phyloP scores from a whole-genome alignment of 2,797 vertebrate species.

The Fundulus diaphanus region DNA sequence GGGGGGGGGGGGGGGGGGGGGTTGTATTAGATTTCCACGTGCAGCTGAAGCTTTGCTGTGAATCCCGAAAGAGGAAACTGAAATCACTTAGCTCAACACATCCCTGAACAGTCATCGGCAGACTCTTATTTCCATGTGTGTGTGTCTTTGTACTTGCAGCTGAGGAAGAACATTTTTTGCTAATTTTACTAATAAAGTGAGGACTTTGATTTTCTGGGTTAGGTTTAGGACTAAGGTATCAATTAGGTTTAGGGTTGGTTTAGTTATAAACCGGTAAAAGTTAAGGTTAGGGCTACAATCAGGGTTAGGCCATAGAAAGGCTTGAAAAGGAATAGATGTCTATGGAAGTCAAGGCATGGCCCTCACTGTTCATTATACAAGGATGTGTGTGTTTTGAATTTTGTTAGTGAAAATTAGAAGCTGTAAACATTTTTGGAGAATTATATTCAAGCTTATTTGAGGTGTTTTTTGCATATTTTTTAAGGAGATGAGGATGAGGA shows the following conservation, averaged over 20 bases:
- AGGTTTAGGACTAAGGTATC: too few species aligned
- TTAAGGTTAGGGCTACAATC: too few species aligned
- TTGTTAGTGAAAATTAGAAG: background rate
- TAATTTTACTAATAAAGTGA: too few species aligned
- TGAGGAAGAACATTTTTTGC: too few species aligned
- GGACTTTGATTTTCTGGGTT: too few species aligned
- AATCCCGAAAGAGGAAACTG: slow-evolving; percentile 14
- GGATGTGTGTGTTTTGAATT: background rate
- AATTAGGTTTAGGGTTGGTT: too few species aligned
- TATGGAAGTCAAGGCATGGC: too few species aligned
- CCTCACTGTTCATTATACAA: too few species aligned
- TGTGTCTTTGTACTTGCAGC: background rate
- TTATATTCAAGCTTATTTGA: background rate
- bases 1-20: too few species aligned
- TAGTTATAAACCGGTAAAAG: too few species aligned
- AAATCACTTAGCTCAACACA: slow-evolving; percentile 17
- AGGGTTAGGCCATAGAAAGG: too few species aligned
- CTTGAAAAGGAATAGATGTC: too few species aligned
- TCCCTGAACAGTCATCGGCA: slow-evolving; percentile 14
- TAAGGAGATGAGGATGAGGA: background rate
- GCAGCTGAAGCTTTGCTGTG: slow-evolving; percentile 29
- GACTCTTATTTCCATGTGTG: slow-evolving; percentile 1
- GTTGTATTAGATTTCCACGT: slow-evolving; percentile 36
- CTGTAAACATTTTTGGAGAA: background rate
- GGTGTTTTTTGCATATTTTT: background rate